A percentile compares a stretch with the other conserved stretches of the same genome.
These are phyloP conservation scores for Siniperca chuatsi DNA, from an alignment of 2,113 vertebrate genomes.

Conservation along the genomic window DNA sequence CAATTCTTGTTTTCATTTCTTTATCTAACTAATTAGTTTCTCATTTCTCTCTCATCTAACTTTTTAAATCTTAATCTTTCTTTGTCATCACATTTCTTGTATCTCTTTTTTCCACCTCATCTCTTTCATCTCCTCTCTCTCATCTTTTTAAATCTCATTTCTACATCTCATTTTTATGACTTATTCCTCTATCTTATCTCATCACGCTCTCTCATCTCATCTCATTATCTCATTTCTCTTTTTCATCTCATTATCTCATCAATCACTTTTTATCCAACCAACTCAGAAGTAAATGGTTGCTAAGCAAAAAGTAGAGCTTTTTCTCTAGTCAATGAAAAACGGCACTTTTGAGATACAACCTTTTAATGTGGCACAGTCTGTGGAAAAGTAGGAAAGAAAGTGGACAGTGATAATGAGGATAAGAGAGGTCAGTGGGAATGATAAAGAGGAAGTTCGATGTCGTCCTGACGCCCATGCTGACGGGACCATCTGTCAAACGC, in stretches of 20 bases:
- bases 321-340: background rate
- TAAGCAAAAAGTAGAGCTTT: background rate
- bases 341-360: background rate
- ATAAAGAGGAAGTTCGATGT: slow-evolving; percentile 62
- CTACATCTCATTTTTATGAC: background rate
- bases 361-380: background rate
- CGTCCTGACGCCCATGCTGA: slow-evolving; percentile 35
- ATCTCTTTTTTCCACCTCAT: background rate
- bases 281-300: background rate
- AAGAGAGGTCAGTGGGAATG: slow-evolving; percentile 41
- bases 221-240: background rate
- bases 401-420: slow-evolving; percentile 43
- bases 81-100: background rate
- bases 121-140: background rate
- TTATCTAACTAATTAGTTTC: too few relatives aligned
- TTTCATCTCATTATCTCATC: background rate
- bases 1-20: background rate
- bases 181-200: background rate
- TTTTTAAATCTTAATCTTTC: too few relatives aligned
- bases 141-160: background rate
- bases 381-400: background rate
- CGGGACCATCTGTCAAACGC: slow-evolving; percentile 65
- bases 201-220: background rate
- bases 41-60: background rate
- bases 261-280: background rate